Base-by-base conservation (phyloP, 2,888 invertebrate species). In the Pterostichus niger region DNA sequence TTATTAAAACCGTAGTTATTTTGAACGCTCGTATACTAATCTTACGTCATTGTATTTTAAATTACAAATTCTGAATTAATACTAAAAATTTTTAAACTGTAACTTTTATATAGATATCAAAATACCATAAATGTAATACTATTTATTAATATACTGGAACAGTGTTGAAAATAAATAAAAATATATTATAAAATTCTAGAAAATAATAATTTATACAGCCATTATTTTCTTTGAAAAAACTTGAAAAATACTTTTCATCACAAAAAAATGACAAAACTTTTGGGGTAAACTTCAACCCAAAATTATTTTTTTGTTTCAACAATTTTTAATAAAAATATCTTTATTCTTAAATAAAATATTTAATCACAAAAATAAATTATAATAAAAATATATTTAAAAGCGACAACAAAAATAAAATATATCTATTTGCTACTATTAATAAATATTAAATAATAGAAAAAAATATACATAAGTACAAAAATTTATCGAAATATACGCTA, bases 311-410 rank as follows among this genome's bases (percentile, higher is more conserved):
- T 35, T 52, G 4, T 52, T 59, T 9, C 54, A 52, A 40, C 54
- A 80, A 13, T 17, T 10, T 40, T 40, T 40, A 7, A 40, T 7
- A 7, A 40, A 40, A 40, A 40, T 40, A 40, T 40, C 40, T 40
- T 40, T 40, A 40, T 40, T 49, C 13, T 61, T 35, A 40, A 15
- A 59, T 73, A 68, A 84, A 64, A 54, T 73, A 56, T 68, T 71
- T 84, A 76, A 83, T 49, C 75, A 80, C 56, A 76, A 84, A 81
- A 76, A 40, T 73, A 83, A 79, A 84, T 75, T 83, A 77, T 82
- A 83, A 82, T 75, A 81, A 84, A 83, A 83, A 85, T 81, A 83
- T 84, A 85, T 86, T 84, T 85, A 86, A 85, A n/a, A 2, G 24
- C 24, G 3, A 40, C 40, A 40, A 40, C 40, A 40, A 40, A 40